A percentile compares a stretch with the other conserved stretches of the same genome.
These are phyloP conservation scores for Cinclus cinclus DNA, from an alignment of 2,113 vertebrate genomes.

Conservation along the genomic window DNA sequence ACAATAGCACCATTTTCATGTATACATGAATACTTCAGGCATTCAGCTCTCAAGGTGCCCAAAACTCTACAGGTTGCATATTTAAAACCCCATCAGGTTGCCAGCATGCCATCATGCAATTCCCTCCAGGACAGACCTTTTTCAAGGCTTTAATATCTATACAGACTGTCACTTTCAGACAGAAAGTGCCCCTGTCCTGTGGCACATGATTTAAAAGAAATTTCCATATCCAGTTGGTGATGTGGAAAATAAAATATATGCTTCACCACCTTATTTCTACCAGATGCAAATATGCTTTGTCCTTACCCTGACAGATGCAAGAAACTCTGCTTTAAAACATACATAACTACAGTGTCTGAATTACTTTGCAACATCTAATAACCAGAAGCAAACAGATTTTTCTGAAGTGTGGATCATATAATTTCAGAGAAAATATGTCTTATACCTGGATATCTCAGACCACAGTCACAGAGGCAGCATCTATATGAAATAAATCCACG, in stretches of 20 bases:
- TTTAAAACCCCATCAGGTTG: not conserved
- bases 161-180: not conserved
- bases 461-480: not conserved
- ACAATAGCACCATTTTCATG: not conserved
- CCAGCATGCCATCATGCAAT: not conserved
- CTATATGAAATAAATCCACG: not conserved
- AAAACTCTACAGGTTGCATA: not conserved
- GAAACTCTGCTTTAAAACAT: not conserved
- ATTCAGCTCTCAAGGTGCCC: not conserved
- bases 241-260: not conserved
- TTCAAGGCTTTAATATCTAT: not conserved
- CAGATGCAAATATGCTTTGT: not conserved
- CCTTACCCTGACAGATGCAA: not conserved
- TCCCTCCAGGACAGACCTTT: not conserved
- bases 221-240: not conserved
- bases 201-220: not conserved
- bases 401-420: not conserved
- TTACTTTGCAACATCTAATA: not conserved
- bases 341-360: not conserved
- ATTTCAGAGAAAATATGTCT: not conserved
- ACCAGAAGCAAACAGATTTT: not conserved
- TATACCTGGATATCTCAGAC: not conserved
- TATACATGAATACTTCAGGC: accelerated
- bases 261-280: not conserved
- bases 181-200: not conserved